Base-by-base conservation (phyloP, 2,888 invertebrate species). In the Anticlea derivata region DNA sequence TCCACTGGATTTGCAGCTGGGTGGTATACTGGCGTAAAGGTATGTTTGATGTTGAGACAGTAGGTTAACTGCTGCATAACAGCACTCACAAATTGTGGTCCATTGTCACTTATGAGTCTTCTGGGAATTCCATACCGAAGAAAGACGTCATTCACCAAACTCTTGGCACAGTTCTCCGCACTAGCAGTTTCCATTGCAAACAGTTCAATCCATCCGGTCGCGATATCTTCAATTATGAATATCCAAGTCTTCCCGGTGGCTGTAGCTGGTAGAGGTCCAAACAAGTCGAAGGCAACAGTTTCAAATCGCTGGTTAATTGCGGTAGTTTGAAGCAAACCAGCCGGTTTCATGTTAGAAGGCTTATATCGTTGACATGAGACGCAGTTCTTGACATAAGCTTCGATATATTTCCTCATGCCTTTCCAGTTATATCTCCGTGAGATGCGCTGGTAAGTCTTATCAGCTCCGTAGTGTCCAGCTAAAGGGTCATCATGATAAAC, bases 41-140 rank as follows among this genome's bases (percentile, higher is more conserved):
- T 7, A 8, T 77, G 73, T 8, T 63, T 43, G 5, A 77, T 66
- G 1, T 52, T 59, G 0, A 68, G 48, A 13, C 50, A 63, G n/a
- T 22, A 61, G 1, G 51, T 44, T 0, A 73, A 30, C 37, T 75
- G 56, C 39, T 78, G 78, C 72, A 78, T 76, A 0, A 76, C 53
- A 0, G 59, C 65, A 5, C 66, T 63, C 0, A 77, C 60, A 50
- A 78, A 74, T 45, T 78, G 77, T 0, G 63, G 45, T 0, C 77
- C 78, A 35, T 79, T 80, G 43, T 80, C 75, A 5, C 66, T 67
- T 17, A 74, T 60, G 0, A 79, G 35, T 10, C 68, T 41, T 11
- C 75, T 43, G 1, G 73, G 74, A 1, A 67, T 22, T 2, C 78
- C 78, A 52, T 67, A 78, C 5, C 77, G 58, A 2, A 80, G 40